Base-by-base conservation (phyloP, 2,797 vertebrate species). In the Halcyon chelicuti region DNA sequence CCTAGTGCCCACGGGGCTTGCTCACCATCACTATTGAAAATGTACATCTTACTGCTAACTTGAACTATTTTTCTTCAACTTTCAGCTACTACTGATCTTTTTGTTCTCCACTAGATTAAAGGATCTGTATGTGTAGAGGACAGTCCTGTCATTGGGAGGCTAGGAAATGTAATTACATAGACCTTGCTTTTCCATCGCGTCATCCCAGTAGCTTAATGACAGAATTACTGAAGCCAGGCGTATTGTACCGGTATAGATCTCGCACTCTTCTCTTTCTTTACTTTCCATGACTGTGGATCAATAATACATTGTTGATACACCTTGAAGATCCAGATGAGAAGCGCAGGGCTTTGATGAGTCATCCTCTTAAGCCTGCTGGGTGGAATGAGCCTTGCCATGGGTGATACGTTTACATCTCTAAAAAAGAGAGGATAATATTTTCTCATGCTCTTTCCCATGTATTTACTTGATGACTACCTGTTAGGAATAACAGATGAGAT, bases 261-360 rank as follows among this genome's bases (percentile, higher is more conserved):
- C 62, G 55, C 47, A 60, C 35, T 85, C 61, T 86, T 76, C 86
- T 71, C 39, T 88, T 93, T 93, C 86, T 94, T 97, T 96, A 80
- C 92, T 87, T 94, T 95, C 80, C 74, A 72, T 74, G 74, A 79
- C 74, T 65, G 63, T 77, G 44, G 77, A 90, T 96, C 94, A 95
- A 92, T 95, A 95, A 94, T 95, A 81, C 52, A 40, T 66, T 95
- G 93, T 93, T 96, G 77, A 90, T 96, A 95, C 67, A 93, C 44
- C 75, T 88, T 86, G 74, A 96, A 96, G 95, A 82, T 93, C 80
- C 83, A 87, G 84, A 94, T 60, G 67, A 88, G 57, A 76, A 94
- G 65, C 83, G 82, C 14, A 68, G 81, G 86, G 93, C 92, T 94
- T 95, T 94, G 94, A 85, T 96, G 96, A 97, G 67, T 96, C 96